Base-by-base conservation (phyloP, 1,140 invertebrate genomes). In the Steinernema khuongi region DNA sequence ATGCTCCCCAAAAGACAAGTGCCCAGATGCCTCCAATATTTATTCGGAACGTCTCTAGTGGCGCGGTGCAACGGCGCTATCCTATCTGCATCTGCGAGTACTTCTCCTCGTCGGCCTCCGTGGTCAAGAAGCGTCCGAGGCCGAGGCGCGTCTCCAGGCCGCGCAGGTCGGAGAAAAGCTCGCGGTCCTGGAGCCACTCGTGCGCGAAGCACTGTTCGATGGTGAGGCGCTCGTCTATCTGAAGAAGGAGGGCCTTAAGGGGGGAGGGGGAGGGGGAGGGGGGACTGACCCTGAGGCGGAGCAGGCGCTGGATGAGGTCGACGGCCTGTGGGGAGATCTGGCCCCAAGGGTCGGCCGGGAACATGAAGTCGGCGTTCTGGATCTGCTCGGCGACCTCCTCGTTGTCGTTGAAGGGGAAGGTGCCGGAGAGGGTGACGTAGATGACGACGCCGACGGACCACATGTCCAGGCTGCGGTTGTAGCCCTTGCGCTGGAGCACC, bases 351-450 rank as follows among this genome's bases (percentile, higher is more conserved):
- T 92, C 92, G 0, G 93, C 91, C n/a, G 96, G 96, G 89, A 97
- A 99, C 96, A 99, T 99, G 85, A 99, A 99, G 43, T 93, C 94
- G 32, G 96, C 96, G 89, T 99, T 98, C 88, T 97, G 94, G 79
- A 99, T 99, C 88, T 99, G 96, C 86, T 98, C 95, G 86, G 94
- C 93, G 74, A 99, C 98, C 86, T 99, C 96, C 89, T 98, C 96
- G 87, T 97, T 95, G 87, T 99, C 96, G 86, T 98, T 97, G 86
- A 99, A 99, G 32, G 96, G 96, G 88, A 99, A 99, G 0, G 96
- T 98, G 71, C 96, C 96, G 82, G 93, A 95, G 33, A 97, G 87
- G 78, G 81, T 83, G n/a, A 90, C 96, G 86, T 99, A 99, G 70
- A 98, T 91, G 78, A 99, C 98, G 0, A 99, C 96, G 26, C 96